Evolutionary conservation across 2,797 vertebrate species (phyloP).

Genomic region (Tamandua tetradactyla): DNA sequence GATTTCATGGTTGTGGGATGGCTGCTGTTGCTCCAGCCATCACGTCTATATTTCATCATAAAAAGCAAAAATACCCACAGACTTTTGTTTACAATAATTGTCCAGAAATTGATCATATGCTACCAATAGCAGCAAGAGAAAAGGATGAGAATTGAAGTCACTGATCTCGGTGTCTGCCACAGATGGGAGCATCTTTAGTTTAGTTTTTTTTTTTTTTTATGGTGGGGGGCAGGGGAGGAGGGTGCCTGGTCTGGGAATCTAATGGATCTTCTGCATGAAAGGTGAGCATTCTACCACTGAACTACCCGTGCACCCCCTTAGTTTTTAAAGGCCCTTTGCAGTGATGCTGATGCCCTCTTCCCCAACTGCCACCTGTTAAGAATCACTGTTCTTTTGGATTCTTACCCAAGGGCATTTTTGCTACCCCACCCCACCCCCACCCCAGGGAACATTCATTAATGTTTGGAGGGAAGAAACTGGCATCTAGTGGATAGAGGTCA

Average conservation of each 20-base stretch:
- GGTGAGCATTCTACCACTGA: too few relatives aligned
- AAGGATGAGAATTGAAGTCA: background rate
- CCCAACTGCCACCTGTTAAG: background rate
- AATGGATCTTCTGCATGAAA: too few relatives aligned
- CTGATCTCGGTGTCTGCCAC: background rate
- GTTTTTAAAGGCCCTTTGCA: background rate
- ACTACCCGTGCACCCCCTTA: too few relatives aligned
- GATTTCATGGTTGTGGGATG: background rate
- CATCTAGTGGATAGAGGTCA: background rate
- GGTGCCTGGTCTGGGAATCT: too few relatives aligned
- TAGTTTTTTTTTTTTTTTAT: too few relatives aligned
- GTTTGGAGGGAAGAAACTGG: background rate
- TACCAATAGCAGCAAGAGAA: background rate
- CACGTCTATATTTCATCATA: background rate
- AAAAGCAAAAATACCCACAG: background rate
- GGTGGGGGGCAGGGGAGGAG: too few relatives aligned
- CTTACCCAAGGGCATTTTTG: background rate
- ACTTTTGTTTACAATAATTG: background rate
- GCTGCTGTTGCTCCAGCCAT: background rate
- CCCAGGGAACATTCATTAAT: background rate
- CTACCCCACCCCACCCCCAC: accelerated
- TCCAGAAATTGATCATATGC: background rate
- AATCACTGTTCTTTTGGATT: background rate
- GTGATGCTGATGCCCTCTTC: background rate
- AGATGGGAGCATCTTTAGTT: background rate